Percentiles rank a stretch among this genome's conserved stretches.
Evolutionary conservation across 2,113 vertebrate species (phyloP).

Genomic region (Turnix velox): DNA sequence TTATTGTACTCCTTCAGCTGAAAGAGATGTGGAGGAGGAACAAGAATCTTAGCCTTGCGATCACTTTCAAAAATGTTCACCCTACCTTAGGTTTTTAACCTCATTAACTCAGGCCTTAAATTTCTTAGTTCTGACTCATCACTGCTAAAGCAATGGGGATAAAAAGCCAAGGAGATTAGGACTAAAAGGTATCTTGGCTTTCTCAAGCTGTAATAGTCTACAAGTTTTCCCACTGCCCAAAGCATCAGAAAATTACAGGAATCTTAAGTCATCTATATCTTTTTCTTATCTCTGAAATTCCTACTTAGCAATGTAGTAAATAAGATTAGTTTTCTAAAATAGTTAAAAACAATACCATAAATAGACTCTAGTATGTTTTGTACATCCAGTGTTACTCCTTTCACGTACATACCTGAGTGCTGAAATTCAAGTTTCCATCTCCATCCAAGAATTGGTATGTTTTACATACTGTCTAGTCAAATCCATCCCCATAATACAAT

Average conservation of each 20-base stretch:
- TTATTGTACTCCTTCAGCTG: not conserved
- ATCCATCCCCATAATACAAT: not conserved
- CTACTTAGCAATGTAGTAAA: not conserved
- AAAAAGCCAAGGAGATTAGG: not conserved
- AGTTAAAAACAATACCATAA: not conserved
- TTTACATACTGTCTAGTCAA: not conserved
- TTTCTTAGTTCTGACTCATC: not conserved
- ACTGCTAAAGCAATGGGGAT: not conserved
- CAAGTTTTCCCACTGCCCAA: not conserved
- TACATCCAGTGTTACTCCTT: not conserved
- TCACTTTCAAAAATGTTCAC: not conserved
- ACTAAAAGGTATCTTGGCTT: not conserved
- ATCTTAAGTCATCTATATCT: not conserved
- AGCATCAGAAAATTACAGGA: not conserved
- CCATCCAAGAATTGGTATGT: not conserved
- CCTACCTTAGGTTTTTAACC: not conserved
- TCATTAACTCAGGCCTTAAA: not conserved
- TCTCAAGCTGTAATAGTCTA: not conserved
- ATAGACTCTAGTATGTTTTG: not conserved
- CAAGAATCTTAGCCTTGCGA: not conserved
- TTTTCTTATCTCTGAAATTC: not conserved
- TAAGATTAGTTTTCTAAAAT: not conserved
- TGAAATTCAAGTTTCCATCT: not conserved
- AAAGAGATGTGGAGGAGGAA: not conserved
- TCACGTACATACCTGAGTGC: rapidly evolving